Conservation (phyloP, 1,140 invertebrate genomes). For the Temnothorax longispinosus region DNA sequence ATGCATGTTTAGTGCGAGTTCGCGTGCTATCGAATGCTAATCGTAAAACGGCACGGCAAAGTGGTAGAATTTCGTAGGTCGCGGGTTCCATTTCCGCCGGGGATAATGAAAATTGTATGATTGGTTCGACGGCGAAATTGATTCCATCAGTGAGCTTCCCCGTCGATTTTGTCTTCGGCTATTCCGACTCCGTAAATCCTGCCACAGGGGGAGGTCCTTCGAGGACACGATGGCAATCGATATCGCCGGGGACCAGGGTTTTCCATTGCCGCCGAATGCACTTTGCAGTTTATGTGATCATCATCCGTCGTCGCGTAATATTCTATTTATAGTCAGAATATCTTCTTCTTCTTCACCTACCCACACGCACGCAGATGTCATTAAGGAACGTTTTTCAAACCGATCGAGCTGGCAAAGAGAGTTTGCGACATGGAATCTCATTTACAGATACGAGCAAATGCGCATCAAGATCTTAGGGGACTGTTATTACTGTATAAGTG, state of each 20-base stretch:
- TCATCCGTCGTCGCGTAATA: not conserved
- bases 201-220: constrained; percentile 33
- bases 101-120: constrained; percentile 62
- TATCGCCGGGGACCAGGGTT: constrained; percentile 44
- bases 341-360: not conserved
- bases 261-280: constrained; percentile 21
- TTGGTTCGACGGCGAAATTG: constrained; percentile 58
- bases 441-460: constrained; percentile 96
- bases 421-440: not conserved
- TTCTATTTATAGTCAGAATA: not conserved
- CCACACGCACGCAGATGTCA: not conserved
- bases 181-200: not conserved
- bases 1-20: not conserved
- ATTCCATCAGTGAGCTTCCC: constrained; percentile 49
- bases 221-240: constrained; percentile 49
- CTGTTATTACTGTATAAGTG: constrained; percentile 98
- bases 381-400: not conserved
- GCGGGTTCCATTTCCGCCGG: constrained; percentile 40
- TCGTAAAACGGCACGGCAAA: constrained; percentile 36
- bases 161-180: constrained; percentile 11
- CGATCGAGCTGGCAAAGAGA: not conserved
- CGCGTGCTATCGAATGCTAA: constrained; percentile 48
- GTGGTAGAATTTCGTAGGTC: constrained; percentile 22
- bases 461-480: constrained; percentile 98
- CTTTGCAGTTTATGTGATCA: constrained; percentile 24